A percentile compares a stretch with the other conserved stretches of the same genome.
Evolutionary conservation across 2,113 vertebrate genomes (phyloP).

Genomic region (Ceuthmochares aereus): DNA sequence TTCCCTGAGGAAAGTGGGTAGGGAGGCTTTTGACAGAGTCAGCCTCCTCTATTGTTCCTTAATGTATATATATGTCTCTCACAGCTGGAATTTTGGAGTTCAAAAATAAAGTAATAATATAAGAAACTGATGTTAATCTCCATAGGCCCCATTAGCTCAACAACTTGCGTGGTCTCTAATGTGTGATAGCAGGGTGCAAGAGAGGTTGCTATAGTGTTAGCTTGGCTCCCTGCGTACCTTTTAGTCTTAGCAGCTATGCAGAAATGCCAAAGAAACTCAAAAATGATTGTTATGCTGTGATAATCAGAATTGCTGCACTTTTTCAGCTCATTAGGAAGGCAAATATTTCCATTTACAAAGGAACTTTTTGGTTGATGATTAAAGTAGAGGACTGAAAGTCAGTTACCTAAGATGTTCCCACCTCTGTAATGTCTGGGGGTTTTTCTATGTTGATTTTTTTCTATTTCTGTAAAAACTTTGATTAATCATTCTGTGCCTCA

Average conservation of each 20-base stretch:
- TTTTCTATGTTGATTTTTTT: not conserved
- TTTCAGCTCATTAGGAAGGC: slow-evolving; percentile 12
- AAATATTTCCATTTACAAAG: slow-evolving; percentile 11
- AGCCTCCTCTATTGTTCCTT: not conserved
- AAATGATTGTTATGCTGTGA: slow-evolving; percentile 36
- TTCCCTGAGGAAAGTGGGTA: not conserved
- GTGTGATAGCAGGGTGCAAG: slow-evolving; percentile 5
- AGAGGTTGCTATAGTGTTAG: not conserved
- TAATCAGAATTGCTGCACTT: slow-evolving; percentile 38
- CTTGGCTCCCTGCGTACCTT: not conserved
- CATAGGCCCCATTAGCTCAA: slow-evolving; percentile 16
- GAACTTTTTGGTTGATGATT: slow-evolving; percentile 14
- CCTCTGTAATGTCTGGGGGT: not conserved
- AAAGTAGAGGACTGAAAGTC: not conserved
- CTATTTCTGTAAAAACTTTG: not conserved
- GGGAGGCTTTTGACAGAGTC: not conserved
- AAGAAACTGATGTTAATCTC: slow-evolving; percentile 26
- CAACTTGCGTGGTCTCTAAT: slow-evolving; percentile 2
- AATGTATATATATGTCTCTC: not conserved
- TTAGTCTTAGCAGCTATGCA: not conserved
- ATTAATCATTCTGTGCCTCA: not conserved
- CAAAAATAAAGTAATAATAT: not conserved
- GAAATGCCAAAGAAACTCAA: not conserved
- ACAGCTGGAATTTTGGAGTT: not conserved
- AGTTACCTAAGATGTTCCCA: not conserved